phyloP scores from a whole-genome alignment of 2,888 invertebrate species.

The Eulithis prunata region DNA sequence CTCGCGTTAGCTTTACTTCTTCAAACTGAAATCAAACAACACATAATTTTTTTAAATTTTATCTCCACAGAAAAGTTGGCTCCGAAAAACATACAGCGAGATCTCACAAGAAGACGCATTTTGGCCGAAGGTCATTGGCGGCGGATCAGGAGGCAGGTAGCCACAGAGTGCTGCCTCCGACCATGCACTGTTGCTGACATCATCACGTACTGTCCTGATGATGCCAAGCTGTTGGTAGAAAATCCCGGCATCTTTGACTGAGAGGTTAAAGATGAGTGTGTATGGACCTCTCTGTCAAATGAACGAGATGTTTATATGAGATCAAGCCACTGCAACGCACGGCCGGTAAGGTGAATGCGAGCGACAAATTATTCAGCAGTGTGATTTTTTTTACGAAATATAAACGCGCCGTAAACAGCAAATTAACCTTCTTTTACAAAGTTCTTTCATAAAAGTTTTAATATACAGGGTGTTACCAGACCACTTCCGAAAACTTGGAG shows the following conservation, averaged over 20 bases:
- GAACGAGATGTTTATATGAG: not conserved
- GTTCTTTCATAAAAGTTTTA: no score
- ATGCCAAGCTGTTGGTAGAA: conserved; percentile 62
- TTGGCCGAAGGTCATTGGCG: conserved; percentile 54
- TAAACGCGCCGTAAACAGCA: no score
- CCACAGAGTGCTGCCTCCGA: conserved; percentile 66
- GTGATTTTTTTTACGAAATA: no score
- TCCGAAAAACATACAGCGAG: conserved; percentile 59
- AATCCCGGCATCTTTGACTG: conserved; percentile 65
- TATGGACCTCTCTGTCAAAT: no score
- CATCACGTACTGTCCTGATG: conserved; percentile 68
- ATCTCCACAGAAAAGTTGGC: conserved; percentile 64
- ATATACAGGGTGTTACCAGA: no score
- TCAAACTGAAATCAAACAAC: no score
- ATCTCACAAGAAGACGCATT: conserved; percentile 51
- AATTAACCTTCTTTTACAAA: no score
- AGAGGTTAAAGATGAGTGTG: conserved; percentile 13
- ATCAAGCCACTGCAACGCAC: not conserved
- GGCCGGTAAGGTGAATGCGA: not conserved
- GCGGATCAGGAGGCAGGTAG: conserved; percentile 68
- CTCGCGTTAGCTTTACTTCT: no score
- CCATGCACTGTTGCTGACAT: conserved; percentile 69
- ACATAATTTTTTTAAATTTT: not conserved
- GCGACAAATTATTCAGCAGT: not conserved
- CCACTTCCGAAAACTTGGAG: no score